Evolutionary conservation across 1,140 invertebrate genomes (phyloP).

Genomic region (Myzus persicae): DNA sequence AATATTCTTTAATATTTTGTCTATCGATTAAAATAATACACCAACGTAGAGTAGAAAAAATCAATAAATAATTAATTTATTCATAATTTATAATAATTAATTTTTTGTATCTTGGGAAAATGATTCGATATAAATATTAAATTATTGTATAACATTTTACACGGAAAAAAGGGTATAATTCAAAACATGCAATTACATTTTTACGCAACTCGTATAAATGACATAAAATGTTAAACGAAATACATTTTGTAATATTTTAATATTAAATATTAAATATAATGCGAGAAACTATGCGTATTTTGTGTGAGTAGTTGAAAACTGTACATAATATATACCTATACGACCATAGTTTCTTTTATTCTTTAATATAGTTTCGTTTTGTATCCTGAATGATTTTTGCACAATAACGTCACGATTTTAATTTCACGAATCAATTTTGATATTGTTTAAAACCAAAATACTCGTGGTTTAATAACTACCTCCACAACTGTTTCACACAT

Average conservation of each 20-base stretch:
- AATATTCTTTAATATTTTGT: background rate
- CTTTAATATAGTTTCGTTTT: constrained; percentile 18
- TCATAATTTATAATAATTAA: background rate
- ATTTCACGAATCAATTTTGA: constrained; percentile 16
- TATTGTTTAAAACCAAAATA: background rate
- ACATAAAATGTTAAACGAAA: background rate
- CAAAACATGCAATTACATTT: background rate
- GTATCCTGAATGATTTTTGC: constrained; percentile 29
- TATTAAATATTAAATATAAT: constrained; percentile 10
- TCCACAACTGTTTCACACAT: background rate
- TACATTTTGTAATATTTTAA: constrained; percentile 23
- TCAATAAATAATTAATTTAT: background rate
- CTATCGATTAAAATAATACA: background rate
- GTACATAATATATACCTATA: background rate
- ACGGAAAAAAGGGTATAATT: background rate
- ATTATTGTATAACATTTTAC: background rate
- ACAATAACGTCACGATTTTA: constrained; percentile 49
- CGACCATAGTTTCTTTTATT: background rate
- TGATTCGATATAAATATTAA: background rate
- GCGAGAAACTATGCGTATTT: background rate
- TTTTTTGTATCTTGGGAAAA: background rate
- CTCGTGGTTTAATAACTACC: background rate
- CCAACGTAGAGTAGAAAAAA: background rate
- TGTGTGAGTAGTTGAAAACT: background rate
- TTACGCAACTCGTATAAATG: background rate